These are phyloP conservation scores for Germaria angustata DNA, from an alignment of 2,888 invertebrate genomes.

Conservation along the genomic window DNA sequence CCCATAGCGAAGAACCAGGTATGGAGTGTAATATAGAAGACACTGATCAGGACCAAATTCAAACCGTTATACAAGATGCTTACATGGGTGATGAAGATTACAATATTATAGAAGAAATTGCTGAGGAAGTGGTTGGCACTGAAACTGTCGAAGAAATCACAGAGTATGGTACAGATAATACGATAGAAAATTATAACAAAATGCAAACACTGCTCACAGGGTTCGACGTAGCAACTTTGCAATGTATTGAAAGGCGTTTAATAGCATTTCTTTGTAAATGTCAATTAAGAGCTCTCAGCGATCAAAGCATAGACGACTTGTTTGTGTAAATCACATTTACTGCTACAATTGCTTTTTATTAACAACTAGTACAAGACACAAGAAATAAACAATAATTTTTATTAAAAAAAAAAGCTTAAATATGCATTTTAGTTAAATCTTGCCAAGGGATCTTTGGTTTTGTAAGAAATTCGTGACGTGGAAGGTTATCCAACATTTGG, in stretches of 20 bases:
- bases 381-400: conserved; percentile 60
- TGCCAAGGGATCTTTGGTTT: conserved; percentile 83
- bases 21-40: conserved; percentile 45
- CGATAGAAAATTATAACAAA: conserved; percentile 64
- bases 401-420: conserved; percentile 26
- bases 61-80: conserved; percentile 52
- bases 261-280: conserved; percentile 74
- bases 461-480: conserved; percentile 82
- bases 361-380: conserved; percentile 58
- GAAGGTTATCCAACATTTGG: conserved; percentile 82
- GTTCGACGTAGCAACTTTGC: conserved; percentile 67
- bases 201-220: conserved; percentile 70
- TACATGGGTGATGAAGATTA: conserved; percentile 42
- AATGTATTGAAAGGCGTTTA: conserved; percentile 71
- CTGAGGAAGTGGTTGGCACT: conserved; percentile 56
- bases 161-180: conserved; percentile 13
- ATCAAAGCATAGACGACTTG: conserved; percentile 72
- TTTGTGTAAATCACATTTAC: conserved; percentile 65
- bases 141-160: conserved; percentile 29
- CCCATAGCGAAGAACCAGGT: conserved; percentile 53
- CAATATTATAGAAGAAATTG: conserved; percentile 59
- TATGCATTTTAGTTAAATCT: conserved; percentile 72
- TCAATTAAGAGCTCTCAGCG: conserved; percentile 71
- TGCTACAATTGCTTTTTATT: conserved; percentile 24
- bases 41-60: background rate